Conservation (phyloP, 2,797 vertebrate species). For the Clarias laeviceps region DNA sequence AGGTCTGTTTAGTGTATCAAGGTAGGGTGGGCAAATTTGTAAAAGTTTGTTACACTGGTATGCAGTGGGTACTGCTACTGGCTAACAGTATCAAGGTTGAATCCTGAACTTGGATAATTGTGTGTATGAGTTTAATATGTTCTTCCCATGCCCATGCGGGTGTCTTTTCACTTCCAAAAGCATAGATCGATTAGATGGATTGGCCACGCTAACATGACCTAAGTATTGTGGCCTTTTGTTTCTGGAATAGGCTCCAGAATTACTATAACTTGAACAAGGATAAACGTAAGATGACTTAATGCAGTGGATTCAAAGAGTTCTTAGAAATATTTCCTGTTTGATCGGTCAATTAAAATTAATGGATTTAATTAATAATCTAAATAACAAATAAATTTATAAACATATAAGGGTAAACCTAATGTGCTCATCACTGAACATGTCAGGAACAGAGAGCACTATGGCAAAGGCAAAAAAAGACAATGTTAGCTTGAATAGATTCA, state of each 20-base stretch:
- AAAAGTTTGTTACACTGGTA: too few relatives aligned
- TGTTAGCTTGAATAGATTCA: not conserved
- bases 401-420: not conserved
- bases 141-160: not conserved
- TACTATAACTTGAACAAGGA: not conserved
- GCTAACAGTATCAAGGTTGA: not conserved
- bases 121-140: not conserved
- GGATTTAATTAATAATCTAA: not conserved
- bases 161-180: not conserved
- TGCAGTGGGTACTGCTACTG: not conserved
- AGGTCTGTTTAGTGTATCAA: not conserved
- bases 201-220: not conserved
- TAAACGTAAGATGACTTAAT: not conserved
- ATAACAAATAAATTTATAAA: not conserved
- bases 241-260: not conserved
- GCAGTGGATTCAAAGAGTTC: not conserved
- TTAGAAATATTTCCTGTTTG: not conserved
- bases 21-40: too few relatives aligned
- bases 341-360: not conserved
- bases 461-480: not conserved
- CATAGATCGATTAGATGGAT: not conserved
- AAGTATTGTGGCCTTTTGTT: not conserved
- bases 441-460: not conserved
- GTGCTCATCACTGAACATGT: not conserved
- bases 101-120: not conserved